Evolutionary conservation across 2,888 invertebrate species (phyloP).

Genomic region (Latrodectus hesperus): DNA sequence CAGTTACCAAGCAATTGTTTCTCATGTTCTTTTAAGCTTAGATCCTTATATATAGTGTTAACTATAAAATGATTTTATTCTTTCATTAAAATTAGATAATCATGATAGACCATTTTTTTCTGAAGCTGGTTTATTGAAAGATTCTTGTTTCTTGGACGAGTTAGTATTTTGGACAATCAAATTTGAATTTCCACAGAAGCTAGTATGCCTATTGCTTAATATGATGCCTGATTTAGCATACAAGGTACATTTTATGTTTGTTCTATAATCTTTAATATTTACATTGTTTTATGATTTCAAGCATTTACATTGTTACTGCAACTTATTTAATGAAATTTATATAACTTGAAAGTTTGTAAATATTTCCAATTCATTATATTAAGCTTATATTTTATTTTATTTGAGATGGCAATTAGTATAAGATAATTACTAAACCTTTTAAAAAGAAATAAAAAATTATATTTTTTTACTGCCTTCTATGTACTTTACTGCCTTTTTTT

Average conservation of each 20-base stretch:
- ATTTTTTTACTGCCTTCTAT: too few species aligned
- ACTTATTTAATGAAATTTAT: too few species aligned
- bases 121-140: conserved; percentile 78
- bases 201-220: conserved; percentile 94
- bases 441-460: too few species aligned
- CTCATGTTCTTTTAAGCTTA: background rate
- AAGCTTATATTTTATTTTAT: too few species aligned
- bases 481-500: too few species aligned
- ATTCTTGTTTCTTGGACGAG: conserved; percentile 92
- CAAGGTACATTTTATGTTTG: conserved; percentile 80
- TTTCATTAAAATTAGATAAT: background rate
- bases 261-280: background rate
- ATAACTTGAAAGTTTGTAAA: too few species aligned
- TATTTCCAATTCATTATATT: too few species aligned
- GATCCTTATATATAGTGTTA: background rate
- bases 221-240: conserved; percentile 96
- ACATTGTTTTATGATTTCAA: background rate
- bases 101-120: conserved; percentile 13
- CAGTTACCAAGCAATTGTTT: background rate
- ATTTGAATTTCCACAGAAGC: conserved; percentile 96
- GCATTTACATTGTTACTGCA: background rate
- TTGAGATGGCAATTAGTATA: too few species aligned
- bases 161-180: conserved; percentile 97
- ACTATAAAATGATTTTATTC: background rate
- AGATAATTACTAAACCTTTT: too few species aligned